Percentiles rank a stretch among this genome's conserved stretches.
Evolutionary conservation across 2,113 vertebrate genomes (phyloP).

Genomic region (Anser brachyrhynchus): DNA sequence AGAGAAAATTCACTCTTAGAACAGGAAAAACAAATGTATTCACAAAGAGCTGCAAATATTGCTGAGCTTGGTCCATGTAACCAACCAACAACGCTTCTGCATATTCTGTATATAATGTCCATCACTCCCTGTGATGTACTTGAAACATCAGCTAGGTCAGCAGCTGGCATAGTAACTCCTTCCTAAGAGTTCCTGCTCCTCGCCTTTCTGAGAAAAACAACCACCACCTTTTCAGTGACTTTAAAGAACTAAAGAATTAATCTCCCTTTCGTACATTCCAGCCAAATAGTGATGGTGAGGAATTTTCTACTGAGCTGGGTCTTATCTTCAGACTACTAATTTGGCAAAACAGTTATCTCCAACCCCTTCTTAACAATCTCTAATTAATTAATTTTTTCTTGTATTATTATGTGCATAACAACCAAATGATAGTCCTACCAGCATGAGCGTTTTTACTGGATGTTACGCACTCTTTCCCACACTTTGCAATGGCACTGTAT

Average conservation of each 20-base stretch:
- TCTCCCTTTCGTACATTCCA: background rate
- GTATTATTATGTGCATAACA: background rate
- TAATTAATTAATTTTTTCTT: background rate
- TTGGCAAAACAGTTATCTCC: conserved; percentile 19
- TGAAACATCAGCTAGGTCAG: background rate
- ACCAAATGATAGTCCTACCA: background rate
- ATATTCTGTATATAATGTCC: background rate
- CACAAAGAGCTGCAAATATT: background rate
- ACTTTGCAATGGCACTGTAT: conserved; percentile 63
- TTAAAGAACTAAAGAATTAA: background rate
- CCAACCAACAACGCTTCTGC: background rate
- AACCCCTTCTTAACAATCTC: background rate
- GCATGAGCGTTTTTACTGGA: background rate
- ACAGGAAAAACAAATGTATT: background rate
- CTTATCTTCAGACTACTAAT: conserved; percentile 20
- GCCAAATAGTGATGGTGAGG: background rate
- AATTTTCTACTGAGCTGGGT: background rate
- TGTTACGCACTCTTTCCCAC: conserved; percentile 61
- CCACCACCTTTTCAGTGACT: background rate
- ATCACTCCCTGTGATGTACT: background rate
- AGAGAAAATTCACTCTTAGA: background rate
- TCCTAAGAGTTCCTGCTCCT: background rate
- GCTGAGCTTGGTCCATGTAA: background rate
- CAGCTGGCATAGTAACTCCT: background rate
- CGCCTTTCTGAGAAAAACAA: background rate